These are phyloP conservation scores for Mallotus villosus DNA, from an alignment of 2,797 vertebrate species.

Conservation along the genomic window DNA sequence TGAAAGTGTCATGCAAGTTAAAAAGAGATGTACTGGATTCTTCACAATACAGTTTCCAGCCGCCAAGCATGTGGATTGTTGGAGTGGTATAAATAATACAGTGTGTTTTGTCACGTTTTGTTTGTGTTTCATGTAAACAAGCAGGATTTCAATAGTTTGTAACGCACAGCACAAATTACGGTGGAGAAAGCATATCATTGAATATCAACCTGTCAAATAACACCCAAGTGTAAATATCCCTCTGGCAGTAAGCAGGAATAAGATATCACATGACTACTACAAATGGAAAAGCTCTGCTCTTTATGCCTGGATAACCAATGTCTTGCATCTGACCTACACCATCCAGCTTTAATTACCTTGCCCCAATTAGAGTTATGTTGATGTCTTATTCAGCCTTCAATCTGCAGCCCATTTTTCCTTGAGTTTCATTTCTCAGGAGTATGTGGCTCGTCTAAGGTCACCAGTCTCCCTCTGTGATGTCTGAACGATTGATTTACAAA, in stretches of 20 bases:
- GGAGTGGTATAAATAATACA: too few species aligned
- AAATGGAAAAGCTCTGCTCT: neutral
- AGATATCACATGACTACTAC: too few species aligned
- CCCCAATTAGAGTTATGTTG: constrained; percentile 58
- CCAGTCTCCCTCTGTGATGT: constrained; percentile 8
- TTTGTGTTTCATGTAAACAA: too few species aligned
- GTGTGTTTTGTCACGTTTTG: too few species aligned
- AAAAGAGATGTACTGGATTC: neutral
- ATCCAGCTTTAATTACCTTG: constrained; percentile 52
- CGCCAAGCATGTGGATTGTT: too few species aligned
- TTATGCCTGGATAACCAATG: constrained; percentile 41
- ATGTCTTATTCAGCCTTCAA: constrained; percentile 24
- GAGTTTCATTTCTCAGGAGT: constrained; percentile 34
- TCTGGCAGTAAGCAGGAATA: too few species aligned
- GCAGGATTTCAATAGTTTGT: too few species aligned
- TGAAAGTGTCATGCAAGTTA: neutral
- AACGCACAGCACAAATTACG: too few species aligned
- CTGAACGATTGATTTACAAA: constrained; percentile 18
- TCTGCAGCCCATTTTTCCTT: constrained; percentile 36
- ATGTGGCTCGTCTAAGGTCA: constrained; percentile 33
- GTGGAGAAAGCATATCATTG: too few species aligned
- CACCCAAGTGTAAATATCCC: too few species aligned
- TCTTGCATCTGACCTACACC: constrained; percentile 52
- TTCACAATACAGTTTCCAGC: too few species aligned
- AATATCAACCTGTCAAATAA: too few species aligned